phyloP scores from a whole-genome alignment of 2,797 vertebrate genomes.

The Hippocampus kuda region DNA sequence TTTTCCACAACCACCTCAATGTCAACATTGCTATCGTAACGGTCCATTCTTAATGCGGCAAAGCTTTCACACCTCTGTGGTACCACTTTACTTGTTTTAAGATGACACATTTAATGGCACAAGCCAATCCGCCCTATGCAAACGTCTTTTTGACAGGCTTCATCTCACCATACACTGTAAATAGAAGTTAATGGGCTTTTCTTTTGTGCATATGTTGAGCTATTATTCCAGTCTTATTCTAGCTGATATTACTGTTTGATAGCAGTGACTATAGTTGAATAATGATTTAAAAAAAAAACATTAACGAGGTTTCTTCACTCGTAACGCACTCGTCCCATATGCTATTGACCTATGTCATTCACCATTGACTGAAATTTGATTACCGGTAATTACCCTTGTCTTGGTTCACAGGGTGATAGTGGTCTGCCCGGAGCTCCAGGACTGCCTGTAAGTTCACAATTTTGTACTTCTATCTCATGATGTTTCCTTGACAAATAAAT shows the following conservation, averaged over 20 bases:
- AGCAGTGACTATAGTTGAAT: conserved; percentile 18
- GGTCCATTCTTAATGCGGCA: conserved; percentile 41
- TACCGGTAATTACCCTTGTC: conserved; percentile 29
- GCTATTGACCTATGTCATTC: conserved; percentile 9
- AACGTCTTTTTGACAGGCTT: conserved; percentile 38
- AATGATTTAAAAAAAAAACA: not conserved
- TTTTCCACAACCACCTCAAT: conserved; percentile 30
- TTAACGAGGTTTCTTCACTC: not conserved
- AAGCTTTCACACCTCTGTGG: conserved; percentile 41
- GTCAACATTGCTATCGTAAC: conserved; percentile 49
- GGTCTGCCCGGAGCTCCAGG: conserved; percentile 72
- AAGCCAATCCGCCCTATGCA: conserved; percentile 36
- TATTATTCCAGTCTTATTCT: conserved; percentile 24
- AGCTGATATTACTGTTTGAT: conserved; percentile 32
- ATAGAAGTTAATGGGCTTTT: conserved; percentile 38
- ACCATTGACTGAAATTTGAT: conserved; percentile 4
- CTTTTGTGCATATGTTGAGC: conserved; percentile 14
- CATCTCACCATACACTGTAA: conserved; percentile 47
- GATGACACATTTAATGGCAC: conserved; percentile 44
- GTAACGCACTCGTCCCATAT: no score
- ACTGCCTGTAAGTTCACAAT: conserved; percentile 70
- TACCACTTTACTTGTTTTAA: conserved; percentile 56
- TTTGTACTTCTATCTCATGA: no score
- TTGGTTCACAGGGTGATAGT: conserved; percentile 71
- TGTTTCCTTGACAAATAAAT: not conserved